Base-by-base conservation (phyloP, 2,797 vertebrate species). In the Sebastes kiyomatsui region DNA sequence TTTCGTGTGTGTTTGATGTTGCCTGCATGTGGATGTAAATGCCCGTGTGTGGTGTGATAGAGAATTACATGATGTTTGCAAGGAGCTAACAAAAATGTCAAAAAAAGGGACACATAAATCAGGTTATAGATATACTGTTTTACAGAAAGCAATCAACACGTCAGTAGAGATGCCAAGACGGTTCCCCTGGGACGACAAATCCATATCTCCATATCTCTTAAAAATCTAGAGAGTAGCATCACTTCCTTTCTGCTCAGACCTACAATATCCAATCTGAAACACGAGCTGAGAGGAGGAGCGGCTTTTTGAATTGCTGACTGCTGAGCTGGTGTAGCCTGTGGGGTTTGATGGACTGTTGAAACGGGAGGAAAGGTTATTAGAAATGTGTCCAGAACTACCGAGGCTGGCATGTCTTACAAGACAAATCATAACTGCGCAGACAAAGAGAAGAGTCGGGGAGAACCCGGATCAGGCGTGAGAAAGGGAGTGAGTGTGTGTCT, bases 301-400 rank as follows among this genome's bases (percentile, higher is more conserved):
- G 20, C 16, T 30, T 75, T 78, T 76, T 52, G 76, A 84, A 84
- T 52, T 74, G 67, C 33, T 56, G 77, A 66, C 72, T 72, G 82
- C 49, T 74, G 27, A 75, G 46, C 67, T 59, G 72, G 58, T 52
- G 61, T 62, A 77, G 72, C 72, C 72, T 30, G 64, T 66, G 77
- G 70, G 61, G 61, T 86, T 81, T 87, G 86, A 90, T 67, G 77
- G 85, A 82, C 75, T 79, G 83, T 72, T 82, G 72, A 81, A 88
- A 77, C 56, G 70, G n/a, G 56, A 71, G 61, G 71, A 75, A 54
- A 80, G 80, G 83, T 84, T 87, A 75, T 86, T 80, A 82, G 54
- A 86, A 83, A 81, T 76, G 54, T 75, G 77, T 79, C 70, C 68
- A 23, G 59, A 70, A 46, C 49, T 59, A 79, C 72, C 52, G 73